Evolutionary conservation across 2,888 invertebrate species (phyloP).

Genomic region (Synanthedon andrenaeformis): DNA sequence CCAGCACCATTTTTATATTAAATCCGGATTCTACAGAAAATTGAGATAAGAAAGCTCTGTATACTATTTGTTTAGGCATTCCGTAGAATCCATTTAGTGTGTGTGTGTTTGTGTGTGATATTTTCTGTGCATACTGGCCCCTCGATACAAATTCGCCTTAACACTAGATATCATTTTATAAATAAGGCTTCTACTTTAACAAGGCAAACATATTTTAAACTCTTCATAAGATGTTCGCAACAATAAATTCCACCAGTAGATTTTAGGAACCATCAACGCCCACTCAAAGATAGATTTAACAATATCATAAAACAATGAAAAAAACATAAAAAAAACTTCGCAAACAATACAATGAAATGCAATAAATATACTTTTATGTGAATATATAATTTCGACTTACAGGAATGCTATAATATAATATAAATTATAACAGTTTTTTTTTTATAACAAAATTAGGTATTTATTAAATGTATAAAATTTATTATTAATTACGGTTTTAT

Average conservation of each 20-base stretch:
- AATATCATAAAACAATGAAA: slow-evolving; percentile 45
- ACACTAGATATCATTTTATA: slow-evolving; percentile 36
- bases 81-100: neutral
- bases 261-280: slow-evolving; percentile 43
- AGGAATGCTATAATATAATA: slow-evolving; percentile 35
- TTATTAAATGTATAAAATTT: slow-evolving; percentile 12
- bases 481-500: slow-evolving; percentile 18
- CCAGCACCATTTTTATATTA: slow-evolving; percentile 52
- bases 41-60: slow-evolving; percentile 7
- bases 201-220: slow-evolving; percentile 35
- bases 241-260: slow-evolving; percentile 17
- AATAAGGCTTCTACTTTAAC: slow-evolving; percentile 45
- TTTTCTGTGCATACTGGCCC: slow-evolving; percentile 46
- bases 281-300: slow-evolving; percentile 39
- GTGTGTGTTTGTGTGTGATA: neutral
- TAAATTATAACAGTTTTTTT: slow-evolving; percentile 22
- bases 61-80: neutral
- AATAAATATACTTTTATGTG: slow-evolving; percentile 16
- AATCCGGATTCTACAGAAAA: slow-evolving; percentile 23
- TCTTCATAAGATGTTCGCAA: slow-evolving; percentile 21
- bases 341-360: slow-evolving; percentile 18
- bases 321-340: slow-evolving; percentile 28
- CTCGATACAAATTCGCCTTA: slow-evolving; percentile 37
- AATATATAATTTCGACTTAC: slow-evolving; percentile 21
- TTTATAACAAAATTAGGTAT: slow-evolving; percentile 2